Conservation (phyloP, 30 jellyfish, hydroid and myxozoan species). For the Haliclystus octoradiatus region DNA sequence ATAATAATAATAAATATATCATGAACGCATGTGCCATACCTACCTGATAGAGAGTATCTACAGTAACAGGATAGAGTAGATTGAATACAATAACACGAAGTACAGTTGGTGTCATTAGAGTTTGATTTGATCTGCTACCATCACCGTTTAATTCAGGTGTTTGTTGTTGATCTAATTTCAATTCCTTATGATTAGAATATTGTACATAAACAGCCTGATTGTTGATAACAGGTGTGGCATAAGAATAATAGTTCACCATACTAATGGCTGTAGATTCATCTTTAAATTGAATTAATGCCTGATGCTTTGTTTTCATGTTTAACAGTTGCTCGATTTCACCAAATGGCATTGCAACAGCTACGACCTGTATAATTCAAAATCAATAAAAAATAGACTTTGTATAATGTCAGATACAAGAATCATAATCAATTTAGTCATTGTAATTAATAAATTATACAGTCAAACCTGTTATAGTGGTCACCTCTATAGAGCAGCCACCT, state of each 20-base stretch:
- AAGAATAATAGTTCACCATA: slow-evolving; percentile 63
- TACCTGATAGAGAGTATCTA: slow-evolving; percentile 88
- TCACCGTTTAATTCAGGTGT: too few relatives aligned
- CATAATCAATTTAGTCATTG: too few relatives aligned
- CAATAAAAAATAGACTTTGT: too few relatives aligned
- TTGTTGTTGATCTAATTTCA: too few relatives aligned
- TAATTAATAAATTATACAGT: too few relatives aligned
- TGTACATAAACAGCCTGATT: slow-evolving; percentile 66
- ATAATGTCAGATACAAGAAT: too few relatives aligned
- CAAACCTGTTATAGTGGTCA: too few relatives aligned
- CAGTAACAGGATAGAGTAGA: slow-evolving; percentile 83
- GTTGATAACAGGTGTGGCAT: slow-evolving; percentile 69
- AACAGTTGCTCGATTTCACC: slow-evolving; percentile 76
- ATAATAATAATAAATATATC: too few relatives aligned
- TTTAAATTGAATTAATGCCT: slow-evolving; percentile 76
- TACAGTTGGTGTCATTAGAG: too few relatives aligned
- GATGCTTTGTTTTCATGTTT: slow-evolving; percentile 68
- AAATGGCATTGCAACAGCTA: slow-evolving; percentile 78
- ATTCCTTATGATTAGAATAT: slow-evolving; percentile 91
- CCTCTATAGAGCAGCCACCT: too few relatives aligned
- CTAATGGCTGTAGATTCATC: slow-evolving; percentile 73
- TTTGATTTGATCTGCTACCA: too few relatives aligned
- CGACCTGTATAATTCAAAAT: slow-evolving; percentile 7
- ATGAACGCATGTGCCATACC: too few relatives aligned
- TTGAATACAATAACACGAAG: slow-evolving; percentile 48